Evolutionary conservation across 1,140 invertebrate genomes (phyloP).

Genomic region (Steinernema feltiae): DNA sequence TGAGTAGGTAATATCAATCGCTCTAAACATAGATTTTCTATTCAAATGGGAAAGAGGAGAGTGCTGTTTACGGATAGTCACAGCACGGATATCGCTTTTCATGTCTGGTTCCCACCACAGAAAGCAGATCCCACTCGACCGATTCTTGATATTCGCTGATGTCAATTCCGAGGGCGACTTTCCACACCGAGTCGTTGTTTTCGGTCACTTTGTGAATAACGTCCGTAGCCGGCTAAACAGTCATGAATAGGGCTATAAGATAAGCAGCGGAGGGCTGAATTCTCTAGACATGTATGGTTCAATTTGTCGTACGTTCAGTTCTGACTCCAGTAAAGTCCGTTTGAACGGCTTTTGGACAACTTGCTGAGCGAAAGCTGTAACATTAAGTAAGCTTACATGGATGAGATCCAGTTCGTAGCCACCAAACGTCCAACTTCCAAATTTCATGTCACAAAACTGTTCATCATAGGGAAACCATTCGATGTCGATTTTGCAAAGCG

Average conservation of each 20-base stretch:
- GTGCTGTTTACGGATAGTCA: conserved; percentile 80
- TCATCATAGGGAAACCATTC: conserved; percentile 52
- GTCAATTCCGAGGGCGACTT: conserved; percentile 69
- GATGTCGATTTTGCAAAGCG: conserved; percentile 53
- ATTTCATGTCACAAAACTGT: conserved; percentile 52
- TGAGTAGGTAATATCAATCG: conserved; percentile 90
- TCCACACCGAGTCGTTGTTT: conserved; percentile 34
- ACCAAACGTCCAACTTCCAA: conserved; percentile 77
- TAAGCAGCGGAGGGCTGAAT: too few relatives aligned
- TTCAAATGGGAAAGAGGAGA: conserved; percentile 77
- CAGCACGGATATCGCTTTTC: conserved; percentile 66
- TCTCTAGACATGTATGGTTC: too few relatives aligned
- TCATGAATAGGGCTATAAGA: too few relatives aligned
- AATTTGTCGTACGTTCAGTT: too few relatives aligned
- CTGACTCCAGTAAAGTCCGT: too few relatives aligned
- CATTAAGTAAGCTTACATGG: conserved; percentile 47
- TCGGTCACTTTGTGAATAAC: conserved; percentile 37
- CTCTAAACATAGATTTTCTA: too few relatives aligned
- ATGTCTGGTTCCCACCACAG: conserved; percentile 76
- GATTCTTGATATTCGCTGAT: conserved; percentile 90
- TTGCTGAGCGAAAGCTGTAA: conserved; percentile 4
- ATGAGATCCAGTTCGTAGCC: conserved; percentile 75
- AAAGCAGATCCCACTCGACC: conserved; percentile 98
- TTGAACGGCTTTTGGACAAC: too few relatives aligned
- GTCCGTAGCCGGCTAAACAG: conserved; percentile 42